Conservation (phyloP, 2,113 vertebrate species). For the Illadopsis cleaveri region DNA sequence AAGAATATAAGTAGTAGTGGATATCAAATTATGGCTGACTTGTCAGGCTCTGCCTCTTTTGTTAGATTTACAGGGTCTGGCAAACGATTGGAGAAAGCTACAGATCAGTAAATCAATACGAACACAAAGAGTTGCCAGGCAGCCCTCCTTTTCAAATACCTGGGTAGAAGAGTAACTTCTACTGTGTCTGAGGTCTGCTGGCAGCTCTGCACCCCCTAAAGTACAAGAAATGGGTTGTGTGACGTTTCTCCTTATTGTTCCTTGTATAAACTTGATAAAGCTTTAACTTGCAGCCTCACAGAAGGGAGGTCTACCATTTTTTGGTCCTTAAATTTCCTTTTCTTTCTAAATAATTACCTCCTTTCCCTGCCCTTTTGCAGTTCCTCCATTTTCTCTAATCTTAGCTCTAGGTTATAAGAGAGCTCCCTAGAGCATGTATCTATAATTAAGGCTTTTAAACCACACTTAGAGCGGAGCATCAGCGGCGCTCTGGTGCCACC, state of each 20-base stretch:
- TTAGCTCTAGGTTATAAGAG: slow-evolving; percentile 34
- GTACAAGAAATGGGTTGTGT: neutral
- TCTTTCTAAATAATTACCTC: slow-evolving; percentile 29
- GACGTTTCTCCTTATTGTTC: neutral
- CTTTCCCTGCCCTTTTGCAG: neutral
- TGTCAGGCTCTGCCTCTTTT: slow-evolving; percentile 34
- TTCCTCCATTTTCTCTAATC: slow-evolving; percentile 44
- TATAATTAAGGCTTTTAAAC: slow-evolving; percentile 54
- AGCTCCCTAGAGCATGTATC: slow-evolving; percentile 16
- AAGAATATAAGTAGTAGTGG: slow-evolving; percentile 14
- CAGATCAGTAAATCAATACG: slow-evolving; percentile 24
- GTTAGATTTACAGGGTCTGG: slow-evolving; percentile 29
- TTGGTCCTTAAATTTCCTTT: neutral
- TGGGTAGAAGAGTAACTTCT: neutral
- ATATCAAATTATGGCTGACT: slow-evolving; percentile 51
- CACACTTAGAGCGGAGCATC: neutral
- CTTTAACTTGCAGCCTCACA: neutral
- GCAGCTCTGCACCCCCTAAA: neutral
- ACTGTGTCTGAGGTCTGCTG: neutral
- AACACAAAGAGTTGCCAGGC: neutral
- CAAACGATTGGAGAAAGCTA: neutral
- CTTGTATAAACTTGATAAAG: neutral
- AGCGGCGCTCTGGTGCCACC: neutral
- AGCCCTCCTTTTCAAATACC: neutral
- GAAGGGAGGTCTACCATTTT: neutral